These are phyloP conservation scores for Clarias macrocephalus DNA, from an alignment of 2,113 vertebrate species.

Conservation along the genomic window DNA sequence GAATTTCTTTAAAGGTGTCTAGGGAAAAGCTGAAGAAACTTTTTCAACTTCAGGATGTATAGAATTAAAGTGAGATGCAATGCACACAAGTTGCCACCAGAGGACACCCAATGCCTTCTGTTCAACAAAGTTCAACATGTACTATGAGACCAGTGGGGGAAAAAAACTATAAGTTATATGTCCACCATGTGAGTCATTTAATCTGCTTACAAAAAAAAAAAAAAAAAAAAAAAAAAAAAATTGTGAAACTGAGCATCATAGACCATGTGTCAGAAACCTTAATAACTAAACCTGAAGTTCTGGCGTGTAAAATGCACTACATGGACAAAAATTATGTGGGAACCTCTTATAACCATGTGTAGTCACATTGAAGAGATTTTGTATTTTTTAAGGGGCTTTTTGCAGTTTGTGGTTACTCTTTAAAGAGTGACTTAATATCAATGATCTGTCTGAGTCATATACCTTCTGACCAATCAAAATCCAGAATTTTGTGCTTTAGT, in stretches of 20 bases:
- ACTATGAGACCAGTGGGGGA: background rate
- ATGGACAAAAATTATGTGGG: background rate
- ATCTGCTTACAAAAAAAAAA: slow-evolving; percentile 10
- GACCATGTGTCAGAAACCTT: background rate
- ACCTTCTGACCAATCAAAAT: too few relatives aligned
- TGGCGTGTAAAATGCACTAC: background rate
- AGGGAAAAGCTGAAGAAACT: slow-evolving; percentile 4
- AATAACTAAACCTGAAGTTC: background rate
- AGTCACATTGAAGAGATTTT: too few relatives aligned
- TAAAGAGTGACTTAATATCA: too few relatives aligned
- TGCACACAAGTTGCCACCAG: slow-evolving; percentile 50
- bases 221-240: background rate
- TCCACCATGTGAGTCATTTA: background rate
- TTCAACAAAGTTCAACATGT: background rate
- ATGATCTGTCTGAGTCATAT: too few relatives aligned
- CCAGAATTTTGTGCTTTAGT: too few relatives aligned
- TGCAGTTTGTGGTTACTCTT: too few relatives aligned
- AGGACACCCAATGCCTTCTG: slow-evolving; percentile 52
- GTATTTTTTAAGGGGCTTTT: too few relatives aligned
- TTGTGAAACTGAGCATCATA: background rate
- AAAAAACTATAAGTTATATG: background rate
- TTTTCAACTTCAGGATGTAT: background rate
- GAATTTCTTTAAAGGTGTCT: slow-evolving; percentile 8
- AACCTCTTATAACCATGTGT: too few relatives aligned
- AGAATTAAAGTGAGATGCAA: slow-evolving; percentile 24